These are phyloP conservation scores for Leptothorax acervorum DNA, from an alignment of 2,888 invertebrate genomes.

Conservation along the genomic window DNA sequence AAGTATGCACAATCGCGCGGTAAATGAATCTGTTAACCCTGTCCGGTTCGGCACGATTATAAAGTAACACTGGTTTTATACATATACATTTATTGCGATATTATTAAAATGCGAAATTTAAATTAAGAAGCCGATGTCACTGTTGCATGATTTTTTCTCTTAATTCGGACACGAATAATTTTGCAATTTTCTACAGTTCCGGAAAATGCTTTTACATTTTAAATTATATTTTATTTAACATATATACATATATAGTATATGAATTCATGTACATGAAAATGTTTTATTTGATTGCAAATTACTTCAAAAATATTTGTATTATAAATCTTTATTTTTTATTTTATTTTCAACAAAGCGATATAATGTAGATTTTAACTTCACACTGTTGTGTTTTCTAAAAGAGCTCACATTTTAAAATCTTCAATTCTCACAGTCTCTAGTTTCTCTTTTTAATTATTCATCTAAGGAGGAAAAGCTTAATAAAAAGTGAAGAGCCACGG, in stretches of 20 bases:
- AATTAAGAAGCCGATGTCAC: neutral
- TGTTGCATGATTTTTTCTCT: neutral
- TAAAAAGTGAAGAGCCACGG: neutral
- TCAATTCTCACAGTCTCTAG: neutral
- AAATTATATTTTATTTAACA: neutral
- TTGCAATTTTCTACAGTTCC: neutral
- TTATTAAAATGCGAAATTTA: neutral
- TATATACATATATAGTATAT: neutral
- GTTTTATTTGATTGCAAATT: neutral
- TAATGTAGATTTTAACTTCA: neutral
- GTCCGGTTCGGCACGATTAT: neutral
- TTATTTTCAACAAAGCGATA: neutral
- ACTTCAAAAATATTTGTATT: neutral
- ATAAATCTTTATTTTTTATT: constrained; percentile 4
- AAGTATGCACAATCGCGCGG: constrained; percentile 52
- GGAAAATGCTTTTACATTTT: neutral
- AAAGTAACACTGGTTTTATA: constrained; percentile 31
- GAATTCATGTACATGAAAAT: neutral
- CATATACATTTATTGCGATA: neutral
- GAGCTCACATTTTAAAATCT: neutral
- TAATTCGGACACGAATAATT: neutral
- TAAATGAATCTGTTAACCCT: constrained; percentile 64
- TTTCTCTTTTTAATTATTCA: neutral
- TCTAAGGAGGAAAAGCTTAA: neutral
- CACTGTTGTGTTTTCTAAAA: neutral